Evolutionary conservation across 92 coral and sea anemone genomes (phyloP).

Genomic region (Epizoanthus fatuus): DNA sequence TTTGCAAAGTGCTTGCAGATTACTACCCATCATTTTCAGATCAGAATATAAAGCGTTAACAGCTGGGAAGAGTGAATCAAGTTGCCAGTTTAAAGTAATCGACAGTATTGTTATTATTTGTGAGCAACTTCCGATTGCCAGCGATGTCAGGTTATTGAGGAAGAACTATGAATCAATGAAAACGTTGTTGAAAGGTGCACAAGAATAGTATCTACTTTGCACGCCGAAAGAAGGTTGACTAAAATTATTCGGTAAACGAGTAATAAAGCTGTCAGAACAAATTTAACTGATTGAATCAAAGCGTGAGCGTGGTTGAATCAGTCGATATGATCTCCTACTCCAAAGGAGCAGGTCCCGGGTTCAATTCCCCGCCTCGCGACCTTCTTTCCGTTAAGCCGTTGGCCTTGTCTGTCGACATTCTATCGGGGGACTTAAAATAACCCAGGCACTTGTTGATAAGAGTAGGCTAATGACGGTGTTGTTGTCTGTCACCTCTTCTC

Average conservation of each 20-base stretch:
- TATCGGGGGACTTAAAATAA: too few species aligned
- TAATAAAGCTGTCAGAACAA: too few species aligned
- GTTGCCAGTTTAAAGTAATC: background rate
- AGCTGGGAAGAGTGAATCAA: background rate
- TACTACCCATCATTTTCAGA: background rate
- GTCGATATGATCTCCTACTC: too few species aligned
- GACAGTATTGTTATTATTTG: background rate
- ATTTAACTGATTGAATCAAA: too few species aligned
- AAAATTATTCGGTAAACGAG: too few species aligned
- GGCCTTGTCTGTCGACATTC: too few species aligned
- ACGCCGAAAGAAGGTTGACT: background rate
- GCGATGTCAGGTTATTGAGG: background rate
- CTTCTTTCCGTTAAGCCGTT: too few species aligned
- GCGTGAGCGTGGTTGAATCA: too few species aligned
- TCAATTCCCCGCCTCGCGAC: too few species aligned
- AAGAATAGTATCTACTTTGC: background rate
- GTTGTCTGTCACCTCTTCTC: background rate
- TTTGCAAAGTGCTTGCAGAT: slow-evolving; percentile 54
- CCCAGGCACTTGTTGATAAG: too few species aligned
- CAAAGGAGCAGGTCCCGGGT: too few species aligned
- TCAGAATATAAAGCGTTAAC: background rate
- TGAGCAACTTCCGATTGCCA: background rate
- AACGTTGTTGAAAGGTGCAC: background rate
- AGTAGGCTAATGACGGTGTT: background rate
- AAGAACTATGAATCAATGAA: background rate